These are phyloP conservation scores for Dolichotis patagonum DNA, from an alignment of 2,113 vertebrate genomes.

Conservation along the genomic window DNA sequence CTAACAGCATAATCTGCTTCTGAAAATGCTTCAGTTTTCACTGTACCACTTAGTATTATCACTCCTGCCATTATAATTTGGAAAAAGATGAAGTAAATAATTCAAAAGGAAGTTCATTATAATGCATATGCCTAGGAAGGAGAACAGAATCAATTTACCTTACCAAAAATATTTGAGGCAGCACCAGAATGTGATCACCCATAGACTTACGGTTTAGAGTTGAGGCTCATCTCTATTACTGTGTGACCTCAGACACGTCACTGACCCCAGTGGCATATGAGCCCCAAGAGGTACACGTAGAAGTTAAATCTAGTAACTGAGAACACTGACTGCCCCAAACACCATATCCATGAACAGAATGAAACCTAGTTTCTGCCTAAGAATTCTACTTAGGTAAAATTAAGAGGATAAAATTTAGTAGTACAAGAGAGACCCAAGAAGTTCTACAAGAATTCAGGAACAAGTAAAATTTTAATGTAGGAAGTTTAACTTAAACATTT, in stretches of 20 bases:
- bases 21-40: constrained; percentile 61
- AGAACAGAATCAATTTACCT: constrained; percentile 49
- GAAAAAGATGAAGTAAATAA: constrained; percentile 56
- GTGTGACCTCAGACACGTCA: neutral
- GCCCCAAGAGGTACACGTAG: neutral
- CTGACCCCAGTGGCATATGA: neutral
- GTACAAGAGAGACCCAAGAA: neutral
- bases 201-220: neutral
- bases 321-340: neutral
- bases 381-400: neutral
- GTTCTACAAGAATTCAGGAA: neutral
- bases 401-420: constrained; percentile 3
- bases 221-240: neutral
- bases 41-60: constrained; percentile 28
- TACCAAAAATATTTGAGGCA: constrained; percentile 1
- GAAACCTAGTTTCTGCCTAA: constrained; percentile 13
- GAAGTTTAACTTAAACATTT: neutral
- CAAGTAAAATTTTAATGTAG: constrained; percentile 4
- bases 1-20: constrained; percentile 50
- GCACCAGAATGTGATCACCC: neutral
- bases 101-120: constrained; percentile 4
- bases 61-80: constrained; percentile 54
- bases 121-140: constrained; percentile 2
- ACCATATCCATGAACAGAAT: constrained; percentile 23
- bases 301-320: constrained; percentile 12